Evolutionary conservation across 2,797 vertebrate genomes (phyloP).

Genomic region (Eulemur coronatus): DNA sequence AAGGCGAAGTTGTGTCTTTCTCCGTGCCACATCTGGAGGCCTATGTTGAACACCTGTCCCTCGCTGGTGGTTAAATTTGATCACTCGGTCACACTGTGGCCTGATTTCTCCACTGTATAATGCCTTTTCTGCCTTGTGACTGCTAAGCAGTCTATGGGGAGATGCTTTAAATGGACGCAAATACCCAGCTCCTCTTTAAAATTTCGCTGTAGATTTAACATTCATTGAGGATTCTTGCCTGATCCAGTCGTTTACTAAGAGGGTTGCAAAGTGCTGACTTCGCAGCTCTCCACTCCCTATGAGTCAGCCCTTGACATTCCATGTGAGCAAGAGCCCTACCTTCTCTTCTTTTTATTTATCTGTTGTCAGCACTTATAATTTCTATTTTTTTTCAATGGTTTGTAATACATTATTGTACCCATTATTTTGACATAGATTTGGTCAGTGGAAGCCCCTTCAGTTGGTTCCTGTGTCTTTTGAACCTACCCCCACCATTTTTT

Average conservation of each 20-base stretch:
- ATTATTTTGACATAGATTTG: neutral
- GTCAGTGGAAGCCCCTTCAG: neutral
- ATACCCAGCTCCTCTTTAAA: neutral
- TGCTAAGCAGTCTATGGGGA: neutral
- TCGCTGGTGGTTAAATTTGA: neutral
- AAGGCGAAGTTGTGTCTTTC: neutral
- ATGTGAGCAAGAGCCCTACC: too few relatives aligned
- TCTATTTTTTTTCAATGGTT: neutral
- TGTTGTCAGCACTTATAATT: neutral
- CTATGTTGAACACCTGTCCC: neutral
- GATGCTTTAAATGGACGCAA: neutral
- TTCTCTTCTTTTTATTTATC: neutral
- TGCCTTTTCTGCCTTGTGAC: neutral
- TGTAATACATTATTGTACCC: neutral
- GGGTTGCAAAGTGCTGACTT: neutral
- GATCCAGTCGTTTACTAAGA: neutral
- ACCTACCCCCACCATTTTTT: neutral
- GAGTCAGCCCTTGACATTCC: neutral
- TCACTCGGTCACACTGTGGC: neutral
- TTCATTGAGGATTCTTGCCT: neutral
- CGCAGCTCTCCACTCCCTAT: neutral
- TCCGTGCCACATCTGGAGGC: neutral
- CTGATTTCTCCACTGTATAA: neutral
- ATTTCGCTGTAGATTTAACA: neutral
- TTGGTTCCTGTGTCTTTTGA: neutral